Base-by-base conservation (phyloP, 2,113 vertebrate species). In the Corydoras maculifer region DNA sequence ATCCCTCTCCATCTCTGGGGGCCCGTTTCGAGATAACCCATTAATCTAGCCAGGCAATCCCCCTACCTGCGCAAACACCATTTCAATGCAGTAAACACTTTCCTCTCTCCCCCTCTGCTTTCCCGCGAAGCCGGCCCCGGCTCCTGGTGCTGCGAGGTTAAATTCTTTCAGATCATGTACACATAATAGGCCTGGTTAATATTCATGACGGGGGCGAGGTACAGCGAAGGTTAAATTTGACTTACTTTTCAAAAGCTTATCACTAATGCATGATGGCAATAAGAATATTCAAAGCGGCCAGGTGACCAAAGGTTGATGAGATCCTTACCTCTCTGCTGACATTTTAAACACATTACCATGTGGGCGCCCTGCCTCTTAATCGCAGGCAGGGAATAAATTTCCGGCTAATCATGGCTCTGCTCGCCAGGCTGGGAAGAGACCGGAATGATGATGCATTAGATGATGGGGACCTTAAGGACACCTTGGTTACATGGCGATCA, bases 341-440 rank as follows among this genome's bases (percentile, higher is more conserved):
- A 91, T 90, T 90, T 79, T 90, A 89, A 89, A 87, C 88, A 88
- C 88, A 91, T 91, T 88, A 86, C 87, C 88, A 91, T 91, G 86
- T 88, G 80, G 82, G 78, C 77, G 73, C 78, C 77, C 77, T 80
- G 77, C 80, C 81, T 83, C 80, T 83, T 83, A 84, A 86, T 85
- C 58, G 81, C 77, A 32, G 69, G 78, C 73, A 63, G 79, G 75
- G 86, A 89, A 91, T 90, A 88, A 87, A 89, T 87, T 85, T 82
- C 64, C 78, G 11, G 80, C 83, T 90, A 90, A 90, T 89, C 84
- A 87, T 55, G 72, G 81, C 83, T 82, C 79, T 66, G 79, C 78
- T 64, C 49, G 53, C 68, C 51, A 31, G 30, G 35, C 58, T 43
- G n/a, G 62, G 73, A 55, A 59, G 58, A 78, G 75, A 61, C 74